phyloP scores from a whole-genome alignment of 2,113 vertebrate species.

The Actinemys pallida region DNA sequence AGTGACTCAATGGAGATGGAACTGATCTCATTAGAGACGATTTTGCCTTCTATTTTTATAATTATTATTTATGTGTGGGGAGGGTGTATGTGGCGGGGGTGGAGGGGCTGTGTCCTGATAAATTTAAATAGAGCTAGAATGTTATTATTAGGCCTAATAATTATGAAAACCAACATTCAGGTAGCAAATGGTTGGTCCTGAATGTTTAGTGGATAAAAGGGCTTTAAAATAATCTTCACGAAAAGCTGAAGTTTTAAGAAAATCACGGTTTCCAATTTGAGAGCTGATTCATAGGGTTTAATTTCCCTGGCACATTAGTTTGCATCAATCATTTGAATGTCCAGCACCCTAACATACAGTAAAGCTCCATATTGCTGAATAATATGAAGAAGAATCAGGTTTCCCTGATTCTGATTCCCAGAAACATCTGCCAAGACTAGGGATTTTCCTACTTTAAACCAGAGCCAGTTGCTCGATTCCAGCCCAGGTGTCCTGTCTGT shows the following conservation, averaged over 20 bases:
- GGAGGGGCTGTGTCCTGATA: accelerated
- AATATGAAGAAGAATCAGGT: not conserved
- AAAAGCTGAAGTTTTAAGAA: not conserved
- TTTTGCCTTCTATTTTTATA: not conserved
- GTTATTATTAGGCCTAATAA: not conserved
- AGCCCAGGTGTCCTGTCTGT: not conserved
- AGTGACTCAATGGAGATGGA: not conserved
- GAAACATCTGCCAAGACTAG: not conserved
- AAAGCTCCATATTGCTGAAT: accelerated
- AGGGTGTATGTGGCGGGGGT: accelerated
- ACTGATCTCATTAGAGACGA: not conserved
- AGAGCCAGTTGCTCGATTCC: not conserved
- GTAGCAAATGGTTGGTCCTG: accelerated
- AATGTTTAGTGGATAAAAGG: not conserved
- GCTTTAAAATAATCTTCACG: not conserved
- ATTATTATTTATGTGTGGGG: not conserved
- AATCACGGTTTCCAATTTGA: accelerated
- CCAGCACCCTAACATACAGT: accelerated
- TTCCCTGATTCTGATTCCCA: not conserved
- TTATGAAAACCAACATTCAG: accelerated
- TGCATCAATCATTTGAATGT: accelerated
- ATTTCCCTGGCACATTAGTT: not conserved
- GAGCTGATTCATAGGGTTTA: not conserved
- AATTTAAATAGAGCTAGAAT: not conserved
- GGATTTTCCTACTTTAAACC: not conserved